phyloP scores from a whole-genome alignment of 2,113 vertebrate genomes.

The Pseudopipra pipra region DNA sequence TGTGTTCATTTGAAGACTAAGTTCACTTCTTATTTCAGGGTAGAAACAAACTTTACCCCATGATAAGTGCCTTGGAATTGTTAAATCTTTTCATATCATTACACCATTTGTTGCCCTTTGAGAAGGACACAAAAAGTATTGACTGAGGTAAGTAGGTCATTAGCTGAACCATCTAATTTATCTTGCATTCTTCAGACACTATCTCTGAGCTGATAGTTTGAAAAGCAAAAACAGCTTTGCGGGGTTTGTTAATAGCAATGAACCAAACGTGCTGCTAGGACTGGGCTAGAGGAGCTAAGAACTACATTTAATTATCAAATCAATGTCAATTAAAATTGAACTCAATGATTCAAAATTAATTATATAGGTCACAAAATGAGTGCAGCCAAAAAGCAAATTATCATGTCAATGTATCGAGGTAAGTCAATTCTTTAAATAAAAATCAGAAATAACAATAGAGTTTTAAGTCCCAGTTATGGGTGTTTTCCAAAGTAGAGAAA shows the following conservation, averaged over 20 bases:
- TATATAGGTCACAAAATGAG: slow-evolving; percentile 14
- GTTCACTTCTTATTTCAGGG: background rate
- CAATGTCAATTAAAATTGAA: slow-evolving; percentile 43
- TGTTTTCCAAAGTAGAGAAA: slow-evolving; percentile 1
- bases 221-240: background rate
- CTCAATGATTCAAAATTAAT: slow-evolving; percentile 1
- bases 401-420: background rate
- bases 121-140: background rate
- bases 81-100: background rate
- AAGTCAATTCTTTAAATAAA: slow-evolving; percentile 24
- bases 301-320: slow-evolving; percentile 34
- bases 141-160: background rate
- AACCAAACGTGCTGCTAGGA: background rate
- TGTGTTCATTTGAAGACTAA: background rate
- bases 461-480: background rate
- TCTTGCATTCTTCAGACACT: background rate
- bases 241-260: background rate
- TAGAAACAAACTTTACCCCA: background rate
- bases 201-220: background rate
- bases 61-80: background rate
- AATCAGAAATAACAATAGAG: background rate
- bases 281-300: background rate
- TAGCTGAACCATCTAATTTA: background rate
- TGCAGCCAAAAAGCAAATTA: background rate
- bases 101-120: background rate